These are phyloP conservation scores for Idaea aversata DNA, from an alignment of 2,888 invertebrate species.

Conservation along the genomic window DNA sequence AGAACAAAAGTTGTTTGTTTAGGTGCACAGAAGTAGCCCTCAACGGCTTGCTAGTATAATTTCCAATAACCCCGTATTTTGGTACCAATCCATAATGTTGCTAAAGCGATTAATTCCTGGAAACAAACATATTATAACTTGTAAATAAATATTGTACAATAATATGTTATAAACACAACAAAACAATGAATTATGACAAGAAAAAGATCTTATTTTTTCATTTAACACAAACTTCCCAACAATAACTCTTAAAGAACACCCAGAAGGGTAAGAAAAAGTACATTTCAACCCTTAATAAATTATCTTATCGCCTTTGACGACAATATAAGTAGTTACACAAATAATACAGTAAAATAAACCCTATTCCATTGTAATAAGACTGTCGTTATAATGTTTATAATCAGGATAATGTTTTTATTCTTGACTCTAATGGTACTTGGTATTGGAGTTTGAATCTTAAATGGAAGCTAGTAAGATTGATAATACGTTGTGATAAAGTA, in stretches of 20 bases:
- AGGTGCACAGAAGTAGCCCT: too few relatives aligned
- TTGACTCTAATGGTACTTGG: slow-evolving; percentile 11
- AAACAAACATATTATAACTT: too few relatives aligned
- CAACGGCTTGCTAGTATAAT: too few relatives aligned
- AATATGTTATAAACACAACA: slow-evolving; percentile 9
- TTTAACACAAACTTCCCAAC: slow-evolving; percentile 7
- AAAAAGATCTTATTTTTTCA: slow-evolving; percentile 6
- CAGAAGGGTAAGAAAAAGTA: slow-evolving; percentile 53
- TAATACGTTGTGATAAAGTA: slow-evolving; percentile 28
- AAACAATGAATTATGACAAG: slow-evolving; percentile 4
- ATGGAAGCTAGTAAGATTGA: slow-evolving; percentile 28
- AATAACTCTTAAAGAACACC: slow-evolving; percentile 40
- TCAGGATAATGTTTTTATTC: slow-evolving; percentile 13
- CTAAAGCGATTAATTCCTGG: too few relatives aligned
- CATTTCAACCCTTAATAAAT: slow-evolving; percentile 57
- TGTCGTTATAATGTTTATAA: slow-evolving; percentile 19
- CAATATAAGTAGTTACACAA: slow-evolving; percentile 40
- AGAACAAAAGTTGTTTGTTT: too few relatives aligned
- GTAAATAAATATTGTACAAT: neutral
- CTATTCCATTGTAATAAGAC: slow-evolving; percentile 26
- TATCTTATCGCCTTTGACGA: slow-evolving; percentile 54
- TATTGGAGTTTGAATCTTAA: slow-evolving; percentile 24
- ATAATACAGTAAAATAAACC: slow-evolving; percentile 27
- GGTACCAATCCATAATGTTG: too few relatives aligned
- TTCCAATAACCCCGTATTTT: too few relatives aligned